A percentile compares a stretch with the other conserved stretches of the same genome.
These are phyloP conservation scores for Lepidocyrtinus sp. DNA, from an alignment of 2,888 invertebrate genomes.

Conservation along the genomic window DNA sequence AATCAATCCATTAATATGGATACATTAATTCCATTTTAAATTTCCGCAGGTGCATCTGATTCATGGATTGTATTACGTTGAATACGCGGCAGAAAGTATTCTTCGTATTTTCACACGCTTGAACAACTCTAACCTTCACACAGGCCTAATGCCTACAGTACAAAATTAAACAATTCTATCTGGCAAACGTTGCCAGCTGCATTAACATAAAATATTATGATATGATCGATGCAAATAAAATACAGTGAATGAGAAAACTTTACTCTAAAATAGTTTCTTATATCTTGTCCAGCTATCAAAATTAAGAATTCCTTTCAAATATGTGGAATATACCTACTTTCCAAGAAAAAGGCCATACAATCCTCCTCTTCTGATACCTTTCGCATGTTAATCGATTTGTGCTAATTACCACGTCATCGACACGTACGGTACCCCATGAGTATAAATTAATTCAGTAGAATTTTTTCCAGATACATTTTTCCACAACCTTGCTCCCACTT, in stretches of 20 bases:
- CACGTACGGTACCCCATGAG: neutral
- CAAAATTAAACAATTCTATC: neutral
- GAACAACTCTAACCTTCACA: constrained; percentile 21
- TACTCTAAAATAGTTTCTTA: neutral
- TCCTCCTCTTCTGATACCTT: neutral
- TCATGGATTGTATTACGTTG: neutral
- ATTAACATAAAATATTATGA: neutral
- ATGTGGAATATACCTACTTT: too few species aligned
- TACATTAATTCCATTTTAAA: neutral
- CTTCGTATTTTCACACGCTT: constrained; percentile 31
- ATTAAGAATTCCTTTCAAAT: neutral
- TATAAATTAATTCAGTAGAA: neutral
- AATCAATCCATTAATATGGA: constrained; percentile 5
- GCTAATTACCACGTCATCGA: neutral
- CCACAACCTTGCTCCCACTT: neutral
- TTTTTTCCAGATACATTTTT: constrained; percentile 3
- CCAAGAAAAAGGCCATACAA: neutral
- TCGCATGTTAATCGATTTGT: constrained; percentile 6
- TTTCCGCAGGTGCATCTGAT: neutral
- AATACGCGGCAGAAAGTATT: neutral
- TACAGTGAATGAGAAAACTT: too few species aligned
- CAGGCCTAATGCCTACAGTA: neutral
- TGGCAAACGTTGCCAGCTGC: constrained; percentile 2
- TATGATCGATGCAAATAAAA: too few species aligned
- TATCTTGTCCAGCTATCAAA: neutral